phyloP scores from a whole-genome alignment of 2,797 vertebrate species.

The Trichosurus vulpecula region DNA sequence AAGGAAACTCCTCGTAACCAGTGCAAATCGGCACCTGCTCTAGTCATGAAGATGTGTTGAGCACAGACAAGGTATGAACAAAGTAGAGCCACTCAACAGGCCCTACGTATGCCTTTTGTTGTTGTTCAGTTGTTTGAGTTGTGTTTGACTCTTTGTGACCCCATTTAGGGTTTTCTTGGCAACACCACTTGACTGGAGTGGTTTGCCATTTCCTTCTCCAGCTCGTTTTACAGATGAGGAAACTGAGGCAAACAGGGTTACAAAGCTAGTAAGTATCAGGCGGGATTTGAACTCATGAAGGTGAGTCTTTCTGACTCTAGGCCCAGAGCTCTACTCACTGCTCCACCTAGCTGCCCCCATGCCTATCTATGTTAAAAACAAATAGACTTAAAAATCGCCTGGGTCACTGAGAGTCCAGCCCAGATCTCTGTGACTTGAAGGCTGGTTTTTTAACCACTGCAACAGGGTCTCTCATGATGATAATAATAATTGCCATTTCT shows the following conservation, averaged over 20 bases:
- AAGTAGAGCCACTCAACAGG: background rate
- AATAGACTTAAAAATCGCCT: background rate
- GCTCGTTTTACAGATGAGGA: background rate
- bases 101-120: background rate
- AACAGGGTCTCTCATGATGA: background rate
- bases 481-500: background rate
- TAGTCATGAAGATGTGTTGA: background rate
- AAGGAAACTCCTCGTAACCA: background rate
- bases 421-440: background rate
- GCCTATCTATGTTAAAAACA: background rate
- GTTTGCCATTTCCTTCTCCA: background rate
- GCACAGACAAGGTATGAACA: background rate
- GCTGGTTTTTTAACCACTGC: background rate
- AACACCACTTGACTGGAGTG: background rate
- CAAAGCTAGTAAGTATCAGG: background rate
- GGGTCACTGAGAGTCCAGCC: background rate
- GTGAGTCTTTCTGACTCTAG: background rate
- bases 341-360: background rate
- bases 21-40: background rate
- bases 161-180: background rate
- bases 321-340: background rate
- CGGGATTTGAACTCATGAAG: background rate
- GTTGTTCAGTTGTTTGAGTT: background rate
- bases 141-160: background rate
- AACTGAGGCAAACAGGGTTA: background rate